Evolutionary conservation across 2,797 vertebrate species (phyloP), one percentile per base, ranked within the genome.

Genomic region (Arctocebus calabarensis): DNA sequence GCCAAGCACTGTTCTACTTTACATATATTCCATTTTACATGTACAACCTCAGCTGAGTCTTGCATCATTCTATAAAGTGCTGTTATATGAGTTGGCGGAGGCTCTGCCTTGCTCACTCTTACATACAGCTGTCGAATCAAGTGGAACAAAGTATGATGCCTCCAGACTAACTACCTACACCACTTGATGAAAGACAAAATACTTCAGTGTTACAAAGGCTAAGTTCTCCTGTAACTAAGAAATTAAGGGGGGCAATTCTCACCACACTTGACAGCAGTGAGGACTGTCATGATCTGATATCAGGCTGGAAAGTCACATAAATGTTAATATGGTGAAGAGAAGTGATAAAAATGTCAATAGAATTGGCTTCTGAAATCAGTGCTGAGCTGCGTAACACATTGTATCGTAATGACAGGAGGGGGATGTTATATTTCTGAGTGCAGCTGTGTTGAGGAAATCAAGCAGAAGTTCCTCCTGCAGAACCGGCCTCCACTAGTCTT

Each of bases 11-110:
- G 10, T 45, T 27, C 37, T 29, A 48, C 32, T 32, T 62, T 1
- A 1, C 7, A 22, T 1, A 19, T 16, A 0, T 4, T 32, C 66
- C n/a, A 70, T 34, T 66, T 19, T 11, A 75, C 16, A 20, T 20
- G 27, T 29, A 55, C 19, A 1, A 29, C n/a, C 12, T 48, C 91
- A 12, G 37, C 3, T 25, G 90, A 27, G n/a, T 32, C 43, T 77
- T 29, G 77, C 17, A 25, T 27, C 27, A 14, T 6, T 29, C 23
- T 25, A 3, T 6, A 57, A 85, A 23, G 20, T 19, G 25, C n/a
- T 52, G 0, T n/a, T 3, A 32, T 9, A 29, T 9, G 3, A 13
- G 40, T 4, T 2, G 40, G n/a, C 22, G 2, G 20, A 70, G 68
- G 59, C 16, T 29, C 14, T 20, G 20, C 13, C 55, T n/a, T 66